These are phyloP conservation scores for Pheosia gnoma DNA, from an alignment of 2,888 invertebrate species.

Conservation along the genomic window DNA sequence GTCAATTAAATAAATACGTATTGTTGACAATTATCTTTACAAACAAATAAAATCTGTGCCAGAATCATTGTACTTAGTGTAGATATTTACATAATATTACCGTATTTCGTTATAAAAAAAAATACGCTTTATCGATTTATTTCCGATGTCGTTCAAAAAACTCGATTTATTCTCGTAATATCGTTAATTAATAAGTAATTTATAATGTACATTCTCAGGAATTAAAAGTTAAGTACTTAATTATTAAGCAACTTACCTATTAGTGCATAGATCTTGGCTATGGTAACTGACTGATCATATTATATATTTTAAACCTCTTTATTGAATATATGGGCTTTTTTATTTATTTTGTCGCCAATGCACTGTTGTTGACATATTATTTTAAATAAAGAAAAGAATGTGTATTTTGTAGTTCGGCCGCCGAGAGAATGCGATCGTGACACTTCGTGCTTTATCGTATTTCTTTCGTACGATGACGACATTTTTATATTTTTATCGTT, in stretches of 20 bases:
- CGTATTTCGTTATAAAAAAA: neutral
- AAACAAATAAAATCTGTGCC: constrained; percentile 16
- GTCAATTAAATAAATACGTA: constrained; percentile 45
- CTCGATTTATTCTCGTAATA: constrained; percentile 1
- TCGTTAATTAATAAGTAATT: constrained; percentile 1
- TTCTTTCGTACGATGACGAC: no score
- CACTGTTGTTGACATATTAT: no score
- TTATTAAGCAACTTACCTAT: constrained; percentile 19
- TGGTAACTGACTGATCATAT: constrained; percentile 1
- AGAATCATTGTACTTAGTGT: constrained; percentile 12
- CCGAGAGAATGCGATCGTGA: no score
- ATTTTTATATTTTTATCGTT: no score
- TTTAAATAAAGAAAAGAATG: no score
- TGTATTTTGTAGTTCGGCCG: no score
- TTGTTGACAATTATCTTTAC: constrained; percentile 13
- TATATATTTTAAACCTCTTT: constrained; percentile 1
- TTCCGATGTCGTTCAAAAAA: neutral
- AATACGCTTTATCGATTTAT: neutral
- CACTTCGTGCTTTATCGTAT: no score
- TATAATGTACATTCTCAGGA: constrained; percentile 28
- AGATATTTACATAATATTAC: neutral
- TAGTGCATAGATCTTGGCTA: constrained; percentile 9
- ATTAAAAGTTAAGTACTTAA: constrained; percentile 22
- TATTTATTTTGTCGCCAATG: no score
- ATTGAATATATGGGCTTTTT: no score